phyloP scores from a whole-genome alignment of 30 jellyfish, hydroid and myxozoan species.

The Mastigias papua region DNA sequence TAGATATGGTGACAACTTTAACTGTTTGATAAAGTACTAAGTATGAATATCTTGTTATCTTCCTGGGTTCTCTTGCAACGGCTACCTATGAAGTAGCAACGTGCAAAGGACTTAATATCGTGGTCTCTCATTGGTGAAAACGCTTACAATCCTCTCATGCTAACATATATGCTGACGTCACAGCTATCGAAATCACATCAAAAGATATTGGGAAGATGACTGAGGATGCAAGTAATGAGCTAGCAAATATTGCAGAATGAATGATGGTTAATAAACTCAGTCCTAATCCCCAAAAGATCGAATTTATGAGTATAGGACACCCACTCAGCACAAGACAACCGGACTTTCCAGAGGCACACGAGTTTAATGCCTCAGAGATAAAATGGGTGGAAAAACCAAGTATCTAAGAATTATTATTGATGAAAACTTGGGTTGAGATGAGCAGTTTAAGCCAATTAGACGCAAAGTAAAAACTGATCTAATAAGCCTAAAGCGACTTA shows the following conservation, averaged over 20 bases:
- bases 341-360: neutral
- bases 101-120: no score
- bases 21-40: no score
- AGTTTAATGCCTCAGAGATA: slow-evolving; percentile 3
- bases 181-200: neutral
- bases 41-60: no score
- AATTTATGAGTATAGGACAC: slow-evolving; percentile 22
- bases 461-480: neutral
- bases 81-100: no score
- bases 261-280: slow-evolving; percentile 9
- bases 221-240: slow-evolving; percentile 15
- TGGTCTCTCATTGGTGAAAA: no score
- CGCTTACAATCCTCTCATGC: slow-evolving; percentile 6
- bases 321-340: slow-evolving; percentile 5
- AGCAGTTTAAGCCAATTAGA: slow-evolving; percentile 10
- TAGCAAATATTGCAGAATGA: slow-evolving; percentile 10
- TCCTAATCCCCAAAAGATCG: slow-evolving; percentile 6
- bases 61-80: no score
- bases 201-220: neutral
- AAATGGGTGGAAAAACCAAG: slow-evolving; percentile 5
- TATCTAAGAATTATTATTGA: slow-evolving; percentile 1
- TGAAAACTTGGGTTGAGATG: slow-evolving; percentile 5
- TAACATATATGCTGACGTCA: slow-evolving; percentile 16
- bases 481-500: neutral
- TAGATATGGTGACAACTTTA: no score